A percentile compares a stretch with the other conserved stretches of the same genome.
Evolutionary conservation across 2,888 invertebrate species (phyloP).

Genomic region (Clunio marinus): DNA sequence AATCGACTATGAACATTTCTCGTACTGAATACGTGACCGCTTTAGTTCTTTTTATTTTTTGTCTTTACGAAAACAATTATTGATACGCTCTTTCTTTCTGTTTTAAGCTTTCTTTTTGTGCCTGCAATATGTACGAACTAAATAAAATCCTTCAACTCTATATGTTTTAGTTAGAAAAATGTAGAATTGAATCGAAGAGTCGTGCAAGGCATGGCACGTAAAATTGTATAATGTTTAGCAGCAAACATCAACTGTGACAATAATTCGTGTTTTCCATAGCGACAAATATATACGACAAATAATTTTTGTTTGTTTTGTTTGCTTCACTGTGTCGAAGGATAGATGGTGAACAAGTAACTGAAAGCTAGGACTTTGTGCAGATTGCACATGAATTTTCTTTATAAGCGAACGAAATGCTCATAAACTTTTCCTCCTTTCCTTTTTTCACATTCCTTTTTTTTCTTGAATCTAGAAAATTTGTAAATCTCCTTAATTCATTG

Average conservation of each 20-base stretch:
- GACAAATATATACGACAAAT: slow-evolving; percentile 25
- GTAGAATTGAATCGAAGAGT: not conserved
- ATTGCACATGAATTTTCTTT: too few relatives aligned
- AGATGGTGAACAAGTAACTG: too few relatives aligned
- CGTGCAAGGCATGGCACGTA: not conserved
- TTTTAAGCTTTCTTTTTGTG: not conserved
- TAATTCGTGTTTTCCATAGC: slow-evolving; percentile 15
- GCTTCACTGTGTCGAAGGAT: not conserved
- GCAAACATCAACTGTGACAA: slow-evolving; percentile 37
- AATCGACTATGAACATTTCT: too few relatives aligned
- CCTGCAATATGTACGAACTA: too few relatives aligned
- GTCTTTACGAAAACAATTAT: slow-evolving; percentile 24
- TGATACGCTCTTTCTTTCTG: slow-evolving; percentile 9
- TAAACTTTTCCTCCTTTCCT: too few relatives aligned
- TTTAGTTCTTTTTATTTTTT: not conserved
- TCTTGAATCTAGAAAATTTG: not conserved
- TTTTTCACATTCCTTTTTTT: not conserved
- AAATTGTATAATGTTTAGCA: slow-evolving; percentile 29
- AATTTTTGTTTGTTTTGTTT: too few relatives aligned
- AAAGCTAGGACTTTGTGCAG: too few relatives aligned
- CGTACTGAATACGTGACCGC: slow-evolving; percentile 24
- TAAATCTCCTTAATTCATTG: slow-evolving; percentile 3
- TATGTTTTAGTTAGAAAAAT: too few relatives aligned
- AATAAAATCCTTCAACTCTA: not conserved
- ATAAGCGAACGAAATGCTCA: too few relatives aligned